Conservation (phyloP, 2,113 vertebrate genomes). For the Willisornis vidua region DNA sequence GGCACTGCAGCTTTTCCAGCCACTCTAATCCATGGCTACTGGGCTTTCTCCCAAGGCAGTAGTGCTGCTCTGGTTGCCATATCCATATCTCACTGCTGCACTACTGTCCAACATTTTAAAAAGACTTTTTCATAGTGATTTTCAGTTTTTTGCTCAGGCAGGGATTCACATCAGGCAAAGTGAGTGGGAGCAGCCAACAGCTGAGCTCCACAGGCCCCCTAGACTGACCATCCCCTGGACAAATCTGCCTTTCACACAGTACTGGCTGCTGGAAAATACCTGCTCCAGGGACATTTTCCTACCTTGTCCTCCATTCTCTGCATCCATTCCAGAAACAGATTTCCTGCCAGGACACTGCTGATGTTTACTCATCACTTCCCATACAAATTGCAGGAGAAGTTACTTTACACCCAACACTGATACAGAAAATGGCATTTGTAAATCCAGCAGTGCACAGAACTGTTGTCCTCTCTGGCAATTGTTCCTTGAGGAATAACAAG, state of each 20-base stretch:
- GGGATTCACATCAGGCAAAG: not conserved
- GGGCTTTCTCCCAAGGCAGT: not conserved
- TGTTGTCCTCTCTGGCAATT: not conserved
- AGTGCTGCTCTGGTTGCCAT: not conserved
- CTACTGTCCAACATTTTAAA: not conserved
- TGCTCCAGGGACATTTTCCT: not conserved
- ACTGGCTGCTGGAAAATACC: not conserved
- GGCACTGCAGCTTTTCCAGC: not conserved
- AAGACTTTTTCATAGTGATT: not conserved
- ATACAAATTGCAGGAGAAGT: not conserved
- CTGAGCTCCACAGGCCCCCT: not conserved
- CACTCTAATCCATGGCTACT: not conserved
- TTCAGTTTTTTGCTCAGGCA: not conserved
- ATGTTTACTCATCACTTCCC: not conserved
- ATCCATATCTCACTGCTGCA: rapidly evolving
- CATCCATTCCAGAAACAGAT: not conserved
- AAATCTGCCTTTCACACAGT: not conserved
- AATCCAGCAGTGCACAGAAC: not conserved
- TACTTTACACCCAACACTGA: not conserved
- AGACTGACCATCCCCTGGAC: not conserved
- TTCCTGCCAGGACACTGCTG: not conserved
- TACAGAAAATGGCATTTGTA: not conserved
- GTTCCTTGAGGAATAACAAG: not conserved
- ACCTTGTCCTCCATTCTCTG: not conserved
- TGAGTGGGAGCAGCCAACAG: rapidly evolving